These are phyloP conservation scores for Cistogaster globosa DNA, from an alignment of 2,888 invertebrate species.

Conservation along the genomic window DNA sequence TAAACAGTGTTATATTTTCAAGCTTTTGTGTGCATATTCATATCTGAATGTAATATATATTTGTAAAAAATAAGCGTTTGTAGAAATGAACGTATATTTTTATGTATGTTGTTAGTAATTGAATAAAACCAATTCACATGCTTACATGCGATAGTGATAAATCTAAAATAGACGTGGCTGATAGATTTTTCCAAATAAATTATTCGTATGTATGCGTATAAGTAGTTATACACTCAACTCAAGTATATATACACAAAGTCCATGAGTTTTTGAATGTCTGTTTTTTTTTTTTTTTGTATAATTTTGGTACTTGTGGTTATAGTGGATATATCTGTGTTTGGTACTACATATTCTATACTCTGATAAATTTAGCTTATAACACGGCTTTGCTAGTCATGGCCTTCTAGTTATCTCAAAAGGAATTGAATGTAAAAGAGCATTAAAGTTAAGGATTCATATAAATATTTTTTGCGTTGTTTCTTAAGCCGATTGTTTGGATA, in stretches of 20 bases:
- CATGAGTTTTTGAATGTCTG: not conserved
- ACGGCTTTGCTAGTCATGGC: too few relatives aligned
- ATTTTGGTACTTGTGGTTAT: not conserved
- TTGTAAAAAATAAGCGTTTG: not conserved
- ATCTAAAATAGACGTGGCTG: constrained; percentile 69
- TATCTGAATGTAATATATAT: too few relatives aligned
- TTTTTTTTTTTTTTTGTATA: not conserved
- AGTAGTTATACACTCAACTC: not conserved
- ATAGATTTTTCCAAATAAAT: constrained; percentile 61
- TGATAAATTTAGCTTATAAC: too few relatives aligned
- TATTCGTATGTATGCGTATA: constrained; percentile 8
- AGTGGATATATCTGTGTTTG: too few relatives aligned
- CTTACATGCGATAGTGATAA: constrained; percentile 63
- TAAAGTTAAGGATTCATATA: too few relatives aligned
- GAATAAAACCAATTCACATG: constrained; percentile 70
- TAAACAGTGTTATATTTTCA: constrained; percentile 34
- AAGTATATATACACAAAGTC: not conserved
- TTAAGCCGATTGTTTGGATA: too few relatives aligned
- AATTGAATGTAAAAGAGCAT: too few relatives aligned
- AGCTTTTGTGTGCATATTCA: not conserved
- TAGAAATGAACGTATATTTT: not conserved
- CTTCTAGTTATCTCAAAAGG: too few relatives aligned
- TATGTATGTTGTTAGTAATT: constrained; percentile 58
- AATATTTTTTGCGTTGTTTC: too few relatives aligned
- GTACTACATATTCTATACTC: too few relatives aligned